These are phyloP conservation scores for Globodera rostochiensis DNA, from an alignment of 1,140 invertebrate genomes.

Conservation along the genomic window DNA sequence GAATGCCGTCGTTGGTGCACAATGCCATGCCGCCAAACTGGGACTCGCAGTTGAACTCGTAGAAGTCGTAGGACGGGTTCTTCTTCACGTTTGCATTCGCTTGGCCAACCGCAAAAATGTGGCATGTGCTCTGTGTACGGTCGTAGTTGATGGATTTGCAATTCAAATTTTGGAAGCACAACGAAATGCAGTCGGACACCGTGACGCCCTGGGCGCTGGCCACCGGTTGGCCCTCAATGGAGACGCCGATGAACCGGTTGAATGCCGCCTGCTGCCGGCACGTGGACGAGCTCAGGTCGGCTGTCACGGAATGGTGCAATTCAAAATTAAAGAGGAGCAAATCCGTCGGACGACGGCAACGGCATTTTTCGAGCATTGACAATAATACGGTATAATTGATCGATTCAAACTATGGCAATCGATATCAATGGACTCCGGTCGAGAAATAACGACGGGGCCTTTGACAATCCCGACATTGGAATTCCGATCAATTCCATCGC, in stretches of 20 bases:
- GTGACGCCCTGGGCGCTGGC: conserved; percentile 65
- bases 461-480: conserved; percentile 7
- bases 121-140: conserved; percentile 62
- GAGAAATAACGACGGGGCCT: neutral
- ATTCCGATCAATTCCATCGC: too few species aligned
- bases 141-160: conserved; percentile 66
- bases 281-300: conserved; percentile 63
- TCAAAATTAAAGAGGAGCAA: neutral
- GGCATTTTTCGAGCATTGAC: too few species aligned
- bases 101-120: conserved; percentile 63
- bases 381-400: too few species aligned
- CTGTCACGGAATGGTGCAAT: conserved; percentile 39
- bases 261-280: conserved; percentile 65
- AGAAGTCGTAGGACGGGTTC: conserved; percentile 63
- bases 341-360: too few species aligned
- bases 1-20: conserved; percentile 65
- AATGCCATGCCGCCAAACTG: conserved; percentile 66
- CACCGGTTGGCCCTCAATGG: conserved; percentile 63
- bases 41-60: conserved; percentile 66
- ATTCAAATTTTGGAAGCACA: conserved; percentile 66
- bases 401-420: too few species aligned
- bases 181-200: conserved; percentile 64
- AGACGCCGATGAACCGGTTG: conserved; percentile 62
- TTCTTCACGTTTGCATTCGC: conserved; percentile 62
- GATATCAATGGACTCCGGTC: too few species aligned